These are phyloP conservation scores for Isoperla grammatica DNA, from an alignment of 2,888 invertebrate genomes.

Conservation along the genomic window DNA sequence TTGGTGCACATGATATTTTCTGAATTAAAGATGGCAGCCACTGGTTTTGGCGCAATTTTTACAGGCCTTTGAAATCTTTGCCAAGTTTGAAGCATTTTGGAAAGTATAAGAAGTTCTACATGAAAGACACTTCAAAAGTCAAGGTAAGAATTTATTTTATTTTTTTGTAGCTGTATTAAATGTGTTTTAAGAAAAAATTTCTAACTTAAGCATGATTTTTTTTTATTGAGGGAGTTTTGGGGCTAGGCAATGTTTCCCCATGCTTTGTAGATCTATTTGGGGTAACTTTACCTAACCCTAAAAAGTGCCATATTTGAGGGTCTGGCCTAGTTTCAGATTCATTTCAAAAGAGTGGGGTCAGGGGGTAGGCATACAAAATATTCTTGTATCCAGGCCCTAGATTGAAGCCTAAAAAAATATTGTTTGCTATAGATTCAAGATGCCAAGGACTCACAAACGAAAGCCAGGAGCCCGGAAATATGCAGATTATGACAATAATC, in stretches of 20 bases:
- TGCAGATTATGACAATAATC: background rate
- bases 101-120: no score
- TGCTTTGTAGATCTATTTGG: background rate
- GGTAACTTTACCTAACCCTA: slow-evolving; percentile 1
- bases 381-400: no score
- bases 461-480: background rate
- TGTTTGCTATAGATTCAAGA: no score
- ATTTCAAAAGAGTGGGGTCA: no score
- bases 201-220: background rate
- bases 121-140: no score
- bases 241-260: slow-evolving; percentile 6
- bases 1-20: slow-evolving; percentile 1
- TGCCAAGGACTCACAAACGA: background rate
- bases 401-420: no score
- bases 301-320: no score
- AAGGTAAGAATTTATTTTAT: background rate
- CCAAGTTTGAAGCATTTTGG: no score
- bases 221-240: background rate
- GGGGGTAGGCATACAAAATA: no score
- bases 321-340: no score
- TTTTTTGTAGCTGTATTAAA: background rate
- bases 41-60: background rate
- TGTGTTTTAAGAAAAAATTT: background rate
- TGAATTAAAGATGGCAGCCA: background rate
- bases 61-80: background rate